Conservation (phyloP, 2,113 vertebrate species). For the Dryoscopus gambensis region DNA sequence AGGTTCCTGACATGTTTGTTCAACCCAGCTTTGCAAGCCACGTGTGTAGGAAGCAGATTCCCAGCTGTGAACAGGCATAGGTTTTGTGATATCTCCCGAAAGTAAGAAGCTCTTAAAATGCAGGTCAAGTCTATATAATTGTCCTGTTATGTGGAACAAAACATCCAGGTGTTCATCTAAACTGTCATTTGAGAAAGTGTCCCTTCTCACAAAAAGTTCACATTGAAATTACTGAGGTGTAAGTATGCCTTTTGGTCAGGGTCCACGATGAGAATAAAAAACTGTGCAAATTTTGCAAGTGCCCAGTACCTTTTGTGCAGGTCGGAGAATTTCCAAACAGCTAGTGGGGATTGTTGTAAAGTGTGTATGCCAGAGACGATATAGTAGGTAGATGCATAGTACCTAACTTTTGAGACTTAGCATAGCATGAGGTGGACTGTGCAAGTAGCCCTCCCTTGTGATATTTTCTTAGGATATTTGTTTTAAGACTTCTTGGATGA, state of each 20-base stretch:
- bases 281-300: neutral
- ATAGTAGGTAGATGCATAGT: neutral
- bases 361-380: neutral
- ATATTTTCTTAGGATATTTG: neutral
- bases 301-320: neutral
- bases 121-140: neutral
- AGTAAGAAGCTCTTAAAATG: neutral
- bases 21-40: neutral
- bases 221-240: neutral
- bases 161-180: neutral
- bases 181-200: neutral
- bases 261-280: neutral
- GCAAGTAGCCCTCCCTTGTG: neutral
- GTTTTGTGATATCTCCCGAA: neutral
- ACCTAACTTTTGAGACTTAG: neutral
- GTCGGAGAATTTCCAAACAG: neutral
- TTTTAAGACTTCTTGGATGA: neutral
- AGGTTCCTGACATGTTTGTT: neutral
- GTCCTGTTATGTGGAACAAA: neutral
- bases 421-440: neutral
- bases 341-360: neutral
- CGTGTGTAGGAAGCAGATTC: neutral
- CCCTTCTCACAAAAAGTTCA: neutral
- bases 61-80: neutral
- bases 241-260: neutral